Evolutionary conservation across 2,113 vertebrate species (phyloP).

Genomic region (Antechinus flavipes): DNA sequence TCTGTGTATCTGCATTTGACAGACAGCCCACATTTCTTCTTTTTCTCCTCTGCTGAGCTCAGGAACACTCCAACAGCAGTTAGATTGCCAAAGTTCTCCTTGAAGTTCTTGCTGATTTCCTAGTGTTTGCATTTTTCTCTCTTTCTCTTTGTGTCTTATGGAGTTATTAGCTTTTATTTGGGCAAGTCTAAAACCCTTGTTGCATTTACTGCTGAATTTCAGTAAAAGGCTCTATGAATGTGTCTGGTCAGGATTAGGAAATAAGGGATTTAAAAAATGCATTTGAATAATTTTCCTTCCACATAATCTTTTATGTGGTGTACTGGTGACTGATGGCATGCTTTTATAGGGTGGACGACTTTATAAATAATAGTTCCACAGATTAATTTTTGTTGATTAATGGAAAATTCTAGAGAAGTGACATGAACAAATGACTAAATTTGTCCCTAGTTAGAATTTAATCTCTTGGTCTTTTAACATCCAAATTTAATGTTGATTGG

Average conservation of each 20-base stretch:
- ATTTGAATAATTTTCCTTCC: background rate
- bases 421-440: background rate
- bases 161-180: background rate
- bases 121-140: background rate
- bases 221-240: background rate
- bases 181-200: background rate
- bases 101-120: background rate
- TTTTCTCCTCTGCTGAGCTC: background rate
- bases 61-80: background rate
- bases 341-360: background rate
- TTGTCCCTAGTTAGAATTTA: background rate
- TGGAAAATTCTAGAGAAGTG: background rate
- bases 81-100: background rate
- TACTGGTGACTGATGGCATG: background rate
- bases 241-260: background rate
- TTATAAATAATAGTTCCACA: background rate
- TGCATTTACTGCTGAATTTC: background rate
- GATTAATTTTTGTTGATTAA: background rate
- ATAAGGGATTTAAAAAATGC: background rate
- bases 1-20: background rate
- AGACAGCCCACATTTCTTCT: background rate
- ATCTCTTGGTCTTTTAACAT: background rate
- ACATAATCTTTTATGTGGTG: background rate
- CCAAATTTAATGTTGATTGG: background rate
- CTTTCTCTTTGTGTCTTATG: background rate